These are phyloP conservation scores for Lacerta viridis DNA, from an alignment of 2,797 vertebrate genomes.

Conservation along the genomic window DNA sequence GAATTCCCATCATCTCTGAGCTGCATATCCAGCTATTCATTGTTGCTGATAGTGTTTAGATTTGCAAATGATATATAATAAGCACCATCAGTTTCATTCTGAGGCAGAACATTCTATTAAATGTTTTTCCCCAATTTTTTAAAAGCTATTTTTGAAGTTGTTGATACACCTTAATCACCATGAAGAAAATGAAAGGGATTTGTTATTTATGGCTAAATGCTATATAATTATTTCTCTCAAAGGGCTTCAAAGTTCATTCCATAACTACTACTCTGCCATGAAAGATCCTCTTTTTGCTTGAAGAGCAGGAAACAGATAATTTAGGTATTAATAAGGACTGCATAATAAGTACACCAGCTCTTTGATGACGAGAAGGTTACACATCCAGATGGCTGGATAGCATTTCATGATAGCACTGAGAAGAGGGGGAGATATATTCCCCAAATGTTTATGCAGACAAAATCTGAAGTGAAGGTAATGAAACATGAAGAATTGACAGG, in stretches of 20 bases:
- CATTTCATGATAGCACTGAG: not conserved
- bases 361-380: not conserved
- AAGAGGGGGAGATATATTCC: not conserved
- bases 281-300: not conserved
- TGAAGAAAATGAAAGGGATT: not conserved
- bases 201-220: not conserved
- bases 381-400: not conserved
- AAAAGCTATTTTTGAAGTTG: not conserved
- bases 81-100: not conserved
- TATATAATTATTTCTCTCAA: not conserved
- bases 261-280: not conserved
- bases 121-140: too few species aligned
- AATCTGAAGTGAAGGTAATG: conserved; percentile 30
- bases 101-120: not conserved
- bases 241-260: not conserved
- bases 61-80: not conserved
- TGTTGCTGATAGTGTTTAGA: not conserved
- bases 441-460: conserved; percentile 5
- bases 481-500: conserved; percentile 28
- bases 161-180: not conserved
- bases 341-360: not conserved
- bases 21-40: not conserved
- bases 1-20: too few species aligned
- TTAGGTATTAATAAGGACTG: not conserved
- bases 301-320: not conserved